A percentile compares a stretch with the other conserved stretches of the same genome.
These are phyloP conservation scores for Rissa tridactyla DNA, from an alignment of 2,113 vertebrate species.

Conservation along the genomic window DNA sequence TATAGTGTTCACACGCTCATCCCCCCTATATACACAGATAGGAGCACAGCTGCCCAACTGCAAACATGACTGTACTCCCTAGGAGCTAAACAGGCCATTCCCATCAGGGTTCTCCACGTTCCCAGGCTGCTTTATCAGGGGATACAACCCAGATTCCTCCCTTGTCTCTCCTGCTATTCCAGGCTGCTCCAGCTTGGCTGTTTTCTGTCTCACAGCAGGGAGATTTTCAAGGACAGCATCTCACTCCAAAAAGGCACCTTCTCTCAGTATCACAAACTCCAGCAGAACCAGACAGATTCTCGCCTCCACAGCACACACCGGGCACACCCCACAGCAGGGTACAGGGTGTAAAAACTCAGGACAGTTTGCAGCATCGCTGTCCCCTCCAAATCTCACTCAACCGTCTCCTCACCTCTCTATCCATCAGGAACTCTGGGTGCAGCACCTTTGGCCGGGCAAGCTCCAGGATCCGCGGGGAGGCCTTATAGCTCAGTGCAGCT, in stretches of 20 bases:
- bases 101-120: background rate
- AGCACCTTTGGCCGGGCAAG: slow-evolving; percentile 58
- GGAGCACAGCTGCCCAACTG: background rate
- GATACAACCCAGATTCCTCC: background rate
- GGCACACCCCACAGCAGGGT: background rate
- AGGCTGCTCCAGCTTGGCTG: background rate
- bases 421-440: background rate
- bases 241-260: background rate
- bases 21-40: background rate
- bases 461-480: slow-evolving; percentile 44
- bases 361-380: background rate
- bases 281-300: background rate
- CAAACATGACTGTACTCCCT: background rate
- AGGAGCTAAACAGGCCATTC: background rate
- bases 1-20: background rate
- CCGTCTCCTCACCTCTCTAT: slow-evolving; percentile 58
- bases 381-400: background rate
- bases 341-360: background rate
- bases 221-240: background rate
- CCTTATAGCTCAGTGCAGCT: background rate
- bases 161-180: background rate
- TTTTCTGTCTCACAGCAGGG: background rate
- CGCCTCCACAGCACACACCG: background rate
- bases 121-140: background rate
- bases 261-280: background rate